Percentiles rank a stretch among this genome's conserved stretches.
Conservation (phyloP, 2,797 vertebrate species). For the Pelochelys cantorii region DNA sequence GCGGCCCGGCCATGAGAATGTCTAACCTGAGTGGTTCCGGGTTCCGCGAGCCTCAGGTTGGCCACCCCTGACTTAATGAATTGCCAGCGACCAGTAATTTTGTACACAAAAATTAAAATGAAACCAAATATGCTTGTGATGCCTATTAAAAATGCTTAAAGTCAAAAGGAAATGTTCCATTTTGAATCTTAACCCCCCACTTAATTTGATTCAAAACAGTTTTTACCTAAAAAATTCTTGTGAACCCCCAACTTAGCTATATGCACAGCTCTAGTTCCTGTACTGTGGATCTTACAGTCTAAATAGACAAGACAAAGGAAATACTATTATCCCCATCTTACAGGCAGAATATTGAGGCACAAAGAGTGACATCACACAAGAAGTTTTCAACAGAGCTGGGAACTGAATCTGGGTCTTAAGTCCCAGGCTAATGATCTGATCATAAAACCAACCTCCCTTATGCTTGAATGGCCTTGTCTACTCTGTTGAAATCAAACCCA, state of each 20-base stretch:
- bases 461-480: constrained; percentile 18
- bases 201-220: background rate
- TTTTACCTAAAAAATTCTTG: background rate
- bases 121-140: background rate
- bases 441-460: constrained; percentile 1
- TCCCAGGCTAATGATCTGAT: background rate
- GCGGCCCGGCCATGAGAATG: too few species aligned
- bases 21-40: too few species aligned
- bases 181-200: background rate
- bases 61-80: too few species aligned
- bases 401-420: background rate
- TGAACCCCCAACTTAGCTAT: background rate
- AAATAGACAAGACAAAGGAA: constrained; percentile 55
- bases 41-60: too few species aligned
- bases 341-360: constrained; percentile 48
- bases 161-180: background rate
- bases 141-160: background rate
- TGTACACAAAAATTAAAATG: background rate
- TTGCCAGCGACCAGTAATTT: background rate
- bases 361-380: constrained; percentile 28
- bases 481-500: constrained; percentile 17
- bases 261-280: constrained; percentile 7
- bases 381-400: constrained; percentile 35
- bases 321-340: background rate
- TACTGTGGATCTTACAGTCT: constrained; percentile 16